phyloP scores from a whole-genome alignment of 2,888 invertebrate genomes.

The Sialis lutaria region DNA sequence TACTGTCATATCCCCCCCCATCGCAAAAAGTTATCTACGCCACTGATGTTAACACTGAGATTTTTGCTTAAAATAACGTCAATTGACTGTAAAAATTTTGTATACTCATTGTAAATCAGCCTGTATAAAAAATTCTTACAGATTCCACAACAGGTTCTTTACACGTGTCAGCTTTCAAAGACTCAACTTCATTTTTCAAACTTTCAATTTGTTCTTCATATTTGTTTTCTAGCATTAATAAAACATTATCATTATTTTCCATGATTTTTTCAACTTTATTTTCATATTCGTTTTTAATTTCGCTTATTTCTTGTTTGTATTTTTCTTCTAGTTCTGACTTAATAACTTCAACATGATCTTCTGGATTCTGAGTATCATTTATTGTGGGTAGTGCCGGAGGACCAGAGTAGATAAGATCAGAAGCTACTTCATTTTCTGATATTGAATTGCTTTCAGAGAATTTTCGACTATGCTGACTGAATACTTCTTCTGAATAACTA shows the following conservation, averaged over 20 bases:
- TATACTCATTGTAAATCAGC: no score
- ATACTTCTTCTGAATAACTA: constrained; percentile 48
- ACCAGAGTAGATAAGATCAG: constrained; percentile 20
- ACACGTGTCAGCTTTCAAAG: neutral
- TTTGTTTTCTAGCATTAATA: constrained; percentile 28
- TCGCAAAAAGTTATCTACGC: no score
- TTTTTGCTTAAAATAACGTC: no score
- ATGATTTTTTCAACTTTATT: constrained; percentile 27
- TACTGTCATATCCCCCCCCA: no score
- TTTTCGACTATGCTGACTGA: constrained; percentile 46
- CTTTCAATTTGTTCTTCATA: constrained; percentile 30
- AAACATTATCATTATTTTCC: constrained; percentile 25
- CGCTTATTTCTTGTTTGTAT: constrained; percentile 24
- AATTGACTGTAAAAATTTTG: no score
- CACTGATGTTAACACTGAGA: no score
- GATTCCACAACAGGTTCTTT: no score
- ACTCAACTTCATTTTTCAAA: constrained; percentile 33
- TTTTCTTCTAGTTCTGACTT: constrained; percentile 23
- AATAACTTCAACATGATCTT: constrained; percentile 3
- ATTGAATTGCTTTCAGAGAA: constrained; percentile 26
- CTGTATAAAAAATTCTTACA: no score
- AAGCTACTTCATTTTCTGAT: constrained; percentile 26
- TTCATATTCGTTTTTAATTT: constrained; percentile 20
- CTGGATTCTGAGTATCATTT: constrained; percentile 8
- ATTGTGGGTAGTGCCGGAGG: constrained; percentile 5